A percentile compares a stretch with the other conserved stretches of the same genome.
Conservation (phyloP, 2,888 invertebrate genomes). For the Agrotis clavis region DNA sequence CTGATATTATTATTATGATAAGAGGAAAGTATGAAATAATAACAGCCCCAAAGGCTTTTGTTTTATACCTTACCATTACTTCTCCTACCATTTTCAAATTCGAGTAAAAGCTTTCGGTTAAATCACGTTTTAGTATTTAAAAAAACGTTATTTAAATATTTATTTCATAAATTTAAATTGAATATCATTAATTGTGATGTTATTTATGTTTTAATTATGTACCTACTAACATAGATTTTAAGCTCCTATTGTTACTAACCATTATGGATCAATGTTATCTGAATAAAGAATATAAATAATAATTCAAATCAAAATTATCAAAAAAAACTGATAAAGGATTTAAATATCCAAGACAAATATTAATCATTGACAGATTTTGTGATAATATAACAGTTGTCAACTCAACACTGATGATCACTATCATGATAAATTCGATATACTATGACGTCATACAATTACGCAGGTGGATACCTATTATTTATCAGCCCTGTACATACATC, state of each 20-base stretch:
- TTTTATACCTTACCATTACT: too few relatives aligned
- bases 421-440: constrained; percentile 2
- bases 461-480: neutral
- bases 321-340: neutral
- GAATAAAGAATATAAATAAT: too few relatives aligned
- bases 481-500: neutral
- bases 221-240: too few relatives aligned
- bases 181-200: neutral
- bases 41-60: too few relatives aligned
- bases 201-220: too few relatives aligned
- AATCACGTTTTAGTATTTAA: too few relatives aligned
- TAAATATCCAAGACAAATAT: constrained; percentile 2
- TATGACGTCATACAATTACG: neutral
- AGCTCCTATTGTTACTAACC: too few relatives aligned
- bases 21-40: neutral
- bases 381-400: constrained; percentile 25
- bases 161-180: neutral
- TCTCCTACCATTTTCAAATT: too few relatives aligned
- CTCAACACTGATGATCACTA: constrained; percentile 1
- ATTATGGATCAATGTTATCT: too few relatives aligned
- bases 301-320: constrained; percentile 19
- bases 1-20: constrained; percentile 8
- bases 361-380: constrained; percentile 17
- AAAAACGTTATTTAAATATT: too few relatives aligned
- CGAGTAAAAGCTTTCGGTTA: too few relatives aligned